Conservation (phyloP, 2,797 vertebrate genomes). For the Sebastes goodei region DNA sequence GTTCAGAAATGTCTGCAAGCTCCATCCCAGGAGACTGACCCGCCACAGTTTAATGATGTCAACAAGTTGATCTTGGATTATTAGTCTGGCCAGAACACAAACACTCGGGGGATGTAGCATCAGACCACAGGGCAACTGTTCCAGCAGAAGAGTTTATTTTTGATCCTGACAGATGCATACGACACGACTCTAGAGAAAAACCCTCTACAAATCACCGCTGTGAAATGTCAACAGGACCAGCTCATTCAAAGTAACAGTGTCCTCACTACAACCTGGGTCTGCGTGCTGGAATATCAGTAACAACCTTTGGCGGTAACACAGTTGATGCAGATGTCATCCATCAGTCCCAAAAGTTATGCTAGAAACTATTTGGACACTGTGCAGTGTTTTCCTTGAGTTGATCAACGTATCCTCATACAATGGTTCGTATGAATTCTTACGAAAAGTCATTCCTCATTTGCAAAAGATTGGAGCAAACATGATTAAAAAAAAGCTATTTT, state of each 20-base stretch:
- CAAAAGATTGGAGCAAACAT: no score
- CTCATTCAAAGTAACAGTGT: background rate
- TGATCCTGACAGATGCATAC: constrained; percentile 25
- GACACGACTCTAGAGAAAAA: constrained; percentile 2
- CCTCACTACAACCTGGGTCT: background rate
- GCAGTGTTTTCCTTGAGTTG: background rate
- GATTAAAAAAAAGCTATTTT: no score
- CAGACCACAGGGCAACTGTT: constrained; percentile 16
- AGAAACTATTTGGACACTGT: background rate
- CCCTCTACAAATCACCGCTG: background rate
- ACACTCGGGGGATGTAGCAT: constrained; percentile 22
- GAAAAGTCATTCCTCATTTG: no score
- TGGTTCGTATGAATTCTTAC: no score
- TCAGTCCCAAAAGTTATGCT: background rate
- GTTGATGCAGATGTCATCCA: background rate
- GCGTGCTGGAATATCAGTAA: background rate
- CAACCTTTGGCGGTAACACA: background rate
- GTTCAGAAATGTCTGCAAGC: background rate
- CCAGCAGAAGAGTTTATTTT: constrained; percentile 53
- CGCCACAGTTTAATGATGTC: constrained; percentile 39
- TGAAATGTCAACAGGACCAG: background rate
- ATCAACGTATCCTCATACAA: no score
- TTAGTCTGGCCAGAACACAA: constrained; percentile 37
- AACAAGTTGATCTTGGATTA: constrained; percentile 63
- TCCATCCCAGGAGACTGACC: background rate